Percentiles rank a stretch among this genome's conserved stretches.
phyloP scores from a whole-genome alignment of 1,140 invertebrate species.

The Drosophila chauvacae region DNA sequence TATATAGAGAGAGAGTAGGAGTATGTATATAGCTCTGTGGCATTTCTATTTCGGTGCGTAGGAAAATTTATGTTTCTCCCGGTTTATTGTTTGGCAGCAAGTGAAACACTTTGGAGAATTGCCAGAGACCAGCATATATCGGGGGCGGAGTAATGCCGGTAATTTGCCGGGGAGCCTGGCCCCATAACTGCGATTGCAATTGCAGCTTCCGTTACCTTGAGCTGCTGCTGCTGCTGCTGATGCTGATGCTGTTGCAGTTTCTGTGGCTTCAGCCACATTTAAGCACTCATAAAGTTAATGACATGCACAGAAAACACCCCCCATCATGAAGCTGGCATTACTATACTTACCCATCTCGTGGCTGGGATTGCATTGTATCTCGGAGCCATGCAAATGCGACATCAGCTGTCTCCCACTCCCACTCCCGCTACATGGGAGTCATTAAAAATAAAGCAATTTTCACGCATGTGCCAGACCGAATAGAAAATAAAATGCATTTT shows the following conservation, averaged over 20 bases:
- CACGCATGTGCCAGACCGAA: slow-evolving; percentile 75
- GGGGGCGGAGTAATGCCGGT: slow-evolving; percentile 44
- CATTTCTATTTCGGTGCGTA: slow-evolving; percentile 57
- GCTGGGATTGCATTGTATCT: slow-evolving; percentile 41
- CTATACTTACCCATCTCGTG: slow-evolving; percentile 14
- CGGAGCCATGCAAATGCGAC: slow-evolving; percentile 46
- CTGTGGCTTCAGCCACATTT: slow-evolving; percentile 51
- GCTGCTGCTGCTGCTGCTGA: slow-evolving; percentile 26
- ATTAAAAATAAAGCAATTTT: slow-evolving; percentile 83
- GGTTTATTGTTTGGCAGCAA: slow-evolving; percentile 80
- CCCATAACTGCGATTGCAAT: slow-evolving; percentile 59
- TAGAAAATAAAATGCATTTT: slow-evolving; percentile 80
- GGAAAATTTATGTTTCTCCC: slow-evolving; percentile 46
- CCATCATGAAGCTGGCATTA: slow-evolving; percentile 1
- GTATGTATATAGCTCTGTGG: background rate
- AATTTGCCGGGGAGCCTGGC: slow-evolving; percentile 48
- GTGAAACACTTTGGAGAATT: slow-evolving; percentile 81
- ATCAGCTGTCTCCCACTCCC: slow-evolving; percentile 35
- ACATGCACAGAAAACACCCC: slow-evolving; percentile 64
- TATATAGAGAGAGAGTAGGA: slow-evolving; percentile 1
- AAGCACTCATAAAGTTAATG: slow-evolving; percentile 82
- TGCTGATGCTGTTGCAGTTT: slow-evolving; percentile 1
- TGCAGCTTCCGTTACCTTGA: slow-evolving; percentile 76
- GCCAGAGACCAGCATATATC: slow-evolving; percentile 56
- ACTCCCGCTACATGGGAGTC: slow-evolving; percentile 33